phyloP scores from a whole-genome alignment of 2,113 vertebrate genomes.

The Kryptolebias marmoratus region DNA sequence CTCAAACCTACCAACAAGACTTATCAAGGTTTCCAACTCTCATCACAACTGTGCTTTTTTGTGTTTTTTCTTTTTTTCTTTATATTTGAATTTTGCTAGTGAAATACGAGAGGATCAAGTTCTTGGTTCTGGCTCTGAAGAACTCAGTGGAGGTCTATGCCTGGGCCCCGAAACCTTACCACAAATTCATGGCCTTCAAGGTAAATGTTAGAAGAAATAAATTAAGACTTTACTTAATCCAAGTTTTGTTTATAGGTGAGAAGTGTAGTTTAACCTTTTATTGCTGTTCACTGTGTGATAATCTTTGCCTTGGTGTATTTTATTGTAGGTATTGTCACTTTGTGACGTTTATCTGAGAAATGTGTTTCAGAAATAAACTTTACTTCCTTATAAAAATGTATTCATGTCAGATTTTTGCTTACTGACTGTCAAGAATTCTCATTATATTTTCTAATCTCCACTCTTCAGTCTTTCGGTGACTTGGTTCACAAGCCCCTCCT shows the following conservation, averaged over 20 bases:
- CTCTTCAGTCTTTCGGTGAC: constrained; percentile 92
- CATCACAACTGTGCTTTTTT: not conserved
- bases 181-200: constrained; percentile 99
- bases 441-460: constrained; percentile 8
- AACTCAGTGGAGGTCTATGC: constrained; percentile 99
- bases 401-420: too few species aligned
- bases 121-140: constrained; percentile 98
- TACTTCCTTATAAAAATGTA: too few species aligned
- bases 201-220: constrained; percentile 71
- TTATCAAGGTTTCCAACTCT: not conserved
- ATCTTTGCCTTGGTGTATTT: too few species aligned
- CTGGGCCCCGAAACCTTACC: constrained; percentile 99
- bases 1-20: not conserved
- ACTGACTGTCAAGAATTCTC: too few species aligned
- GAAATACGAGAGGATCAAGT: constrained; percentile 99
- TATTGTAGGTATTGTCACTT: too few species aligned
- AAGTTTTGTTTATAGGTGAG: too few species aligned
- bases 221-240: too few species aligned
- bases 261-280: too few species aligned
- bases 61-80: not conserved
- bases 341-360: too few species aligned
- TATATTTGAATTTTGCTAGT: constrained; percentile 80
- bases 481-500: constrained; percentile 94
- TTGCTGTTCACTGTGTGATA: too few species aligned
- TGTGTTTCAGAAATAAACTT: too few species aligned